phyloP scores from a whole-genome alignment of 2,113 vertebrate genomes.

The Cyrtonyx montezumae region DNA sequence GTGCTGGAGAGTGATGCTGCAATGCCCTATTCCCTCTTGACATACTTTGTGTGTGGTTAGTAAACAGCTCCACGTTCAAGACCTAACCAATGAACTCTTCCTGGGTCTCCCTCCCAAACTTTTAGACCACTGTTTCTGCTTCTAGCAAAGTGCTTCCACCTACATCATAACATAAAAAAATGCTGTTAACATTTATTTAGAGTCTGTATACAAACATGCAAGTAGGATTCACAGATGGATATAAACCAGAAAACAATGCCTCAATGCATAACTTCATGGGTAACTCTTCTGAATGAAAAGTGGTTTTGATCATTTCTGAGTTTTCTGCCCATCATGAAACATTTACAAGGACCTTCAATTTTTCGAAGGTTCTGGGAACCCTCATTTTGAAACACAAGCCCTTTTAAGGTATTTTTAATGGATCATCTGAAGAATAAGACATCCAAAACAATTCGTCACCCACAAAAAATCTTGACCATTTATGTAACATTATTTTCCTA shows the following conservation, averaged over 20 bases:
- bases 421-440: conserved; percentile 6
- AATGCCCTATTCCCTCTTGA: conserved; percentile 12
- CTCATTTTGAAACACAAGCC: background rate
- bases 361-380: background rate
- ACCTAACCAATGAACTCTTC: conserved; percentile 10
- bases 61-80: conserved; percentile 11
- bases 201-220: conserved; percentile 37
- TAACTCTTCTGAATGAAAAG: background rate
- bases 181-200: conserved; percentile 38
- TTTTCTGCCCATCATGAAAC: background rate
- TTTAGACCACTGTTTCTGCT: background rate
- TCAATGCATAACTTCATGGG: background rate
- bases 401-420: conserved; percentile 49
- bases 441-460: conserved; percentile 49
- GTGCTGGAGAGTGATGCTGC: background rate
- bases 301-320: background rate
- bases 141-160: conserved; percentile 19
- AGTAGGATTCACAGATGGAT: background rate
- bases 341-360: background rate
- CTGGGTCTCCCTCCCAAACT: background rate
- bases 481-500: conserved; percentile 52
- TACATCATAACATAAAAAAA: conserved; percentile 26
- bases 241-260: conserved; percentile 24
- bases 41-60: conserved; percentile 5
- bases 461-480: conserved; percentile 36